Conservation (phyloP, 2,113 vertebrate species). For the Taxidea taxus region DNA sequence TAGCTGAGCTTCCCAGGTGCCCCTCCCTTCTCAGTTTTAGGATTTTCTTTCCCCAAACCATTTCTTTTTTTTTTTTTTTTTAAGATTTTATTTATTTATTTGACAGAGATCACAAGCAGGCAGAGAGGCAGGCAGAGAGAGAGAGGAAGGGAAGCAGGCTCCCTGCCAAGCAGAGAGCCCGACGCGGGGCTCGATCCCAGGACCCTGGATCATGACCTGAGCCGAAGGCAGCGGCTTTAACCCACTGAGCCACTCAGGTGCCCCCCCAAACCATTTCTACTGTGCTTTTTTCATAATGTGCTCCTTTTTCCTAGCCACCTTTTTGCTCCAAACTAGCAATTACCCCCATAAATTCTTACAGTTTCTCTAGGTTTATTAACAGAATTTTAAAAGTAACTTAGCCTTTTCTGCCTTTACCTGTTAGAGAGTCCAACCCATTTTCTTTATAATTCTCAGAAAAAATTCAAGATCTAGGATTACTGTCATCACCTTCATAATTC, state of each 20-base stretch:
- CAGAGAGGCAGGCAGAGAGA: no score
- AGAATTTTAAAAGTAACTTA: constrained; percentile 19
- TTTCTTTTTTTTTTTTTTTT: no score
- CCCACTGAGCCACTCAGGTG: not conserved
- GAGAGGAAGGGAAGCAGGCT: no score
- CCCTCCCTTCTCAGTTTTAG: not conserved
- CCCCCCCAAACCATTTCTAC: not conserved
- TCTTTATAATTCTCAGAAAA: not conserved
- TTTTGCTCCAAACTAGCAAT: constrained; percentile 25
- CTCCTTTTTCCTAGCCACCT: constrained; percentile 27
- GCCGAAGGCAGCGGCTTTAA: no score
- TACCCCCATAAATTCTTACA: constrained; percentile 23
- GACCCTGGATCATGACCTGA: no score
- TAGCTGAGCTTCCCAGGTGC: not conserved
- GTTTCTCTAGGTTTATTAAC: constrained; percentile 27
- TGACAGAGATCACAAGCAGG: no score
- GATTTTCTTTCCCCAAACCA: not conserved
- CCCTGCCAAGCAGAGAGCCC: no score
- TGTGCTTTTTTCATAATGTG: not conserved
- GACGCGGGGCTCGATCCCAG: no score
- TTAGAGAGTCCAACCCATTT: not conserved
- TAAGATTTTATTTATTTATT: no score
- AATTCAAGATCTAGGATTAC: not conserved
- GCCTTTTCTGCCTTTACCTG: not conserved
- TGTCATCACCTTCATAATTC: not conserved